A percentile compares a stretch with the other conserved stretches of the same genome.
Conservation (phyloP, 2,113 vertebrate species). For the Zosterops lateralis region DNA sequence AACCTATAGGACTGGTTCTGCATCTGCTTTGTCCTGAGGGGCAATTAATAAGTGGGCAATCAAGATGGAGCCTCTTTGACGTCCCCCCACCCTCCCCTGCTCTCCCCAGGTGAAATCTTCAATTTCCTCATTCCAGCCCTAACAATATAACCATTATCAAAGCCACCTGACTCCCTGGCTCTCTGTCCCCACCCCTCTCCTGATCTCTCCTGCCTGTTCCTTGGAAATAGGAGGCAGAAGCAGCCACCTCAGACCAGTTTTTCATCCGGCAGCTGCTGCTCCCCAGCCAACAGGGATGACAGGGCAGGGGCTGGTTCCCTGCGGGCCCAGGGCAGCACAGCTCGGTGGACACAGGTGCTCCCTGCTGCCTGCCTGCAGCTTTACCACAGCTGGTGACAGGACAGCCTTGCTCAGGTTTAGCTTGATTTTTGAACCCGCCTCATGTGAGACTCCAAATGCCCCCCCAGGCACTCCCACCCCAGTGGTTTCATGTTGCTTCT, state of each 20-base stretch:
- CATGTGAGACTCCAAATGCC: not conserved
- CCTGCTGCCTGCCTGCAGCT: not conserved
- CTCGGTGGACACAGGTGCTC: not conserved
- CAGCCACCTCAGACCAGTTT: constrained; percentile 53
- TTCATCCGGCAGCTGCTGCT: not conserved
- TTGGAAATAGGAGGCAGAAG: not conserved
- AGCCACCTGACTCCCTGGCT: not conserved
- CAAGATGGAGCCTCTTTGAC: not conserved
- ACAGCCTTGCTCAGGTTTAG: not conserved
- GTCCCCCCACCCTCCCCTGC: not conserved
- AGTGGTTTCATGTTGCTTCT: not conserved
- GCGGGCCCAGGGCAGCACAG: not conserved
- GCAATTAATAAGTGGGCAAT: not conserved
- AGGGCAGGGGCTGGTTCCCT: not conserved
- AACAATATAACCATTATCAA: constrained; percentile 55
- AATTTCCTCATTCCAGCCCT: constrained; percentile 54
- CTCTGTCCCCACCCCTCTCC: not conserved
- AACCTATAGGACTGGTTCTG: not conserved
- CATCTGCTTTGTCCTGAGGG: not conserved
- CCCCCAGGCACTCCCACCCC: not conserved
- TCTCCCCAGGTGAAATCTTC: not conserved
- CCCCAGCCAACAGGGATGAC: not conserved
- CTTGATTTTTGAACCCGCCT: not conserved
- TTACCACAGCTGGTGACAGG: not conserved
- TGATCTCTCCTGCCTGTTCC: not conserved